Evolutionary conservation across 1,140 invertebrate species (phyloP).

Genomic region (Ceratoteleas bidentatus): DNA sequence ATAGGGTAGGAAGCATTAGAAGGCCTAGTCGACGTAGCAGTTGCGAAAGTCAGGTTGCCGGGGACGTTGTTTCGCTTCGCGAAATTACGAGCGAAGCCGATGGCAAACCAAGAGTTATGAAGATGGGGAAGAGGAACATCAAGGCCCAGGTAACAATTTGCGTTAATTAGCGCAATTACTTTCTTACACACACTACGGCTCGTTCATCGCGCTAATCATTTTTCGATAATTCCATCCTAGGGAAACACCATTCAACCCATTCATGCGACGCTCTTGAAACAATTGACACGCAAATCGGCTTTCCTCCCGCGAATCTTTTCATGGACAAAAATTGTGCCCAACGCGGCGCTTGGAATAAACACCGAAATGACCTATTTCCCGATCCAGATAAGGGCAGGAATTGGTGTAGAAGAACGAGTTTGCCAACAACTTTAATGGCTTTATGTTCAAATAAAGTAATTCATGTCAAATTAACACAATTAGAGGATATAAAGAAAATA

Average conservation of each 20-base stretch:
- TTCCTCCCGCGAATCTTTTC: not conserved
- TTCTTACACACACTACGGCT: not conserved
- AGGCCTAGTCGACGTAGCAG: constrained; percentile 75
- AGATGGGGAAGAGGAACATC: constrained; percentile 92
- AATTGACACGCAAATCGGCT: too few relatives aligned
- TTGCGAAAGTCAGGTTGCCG: constrained; percentile 76
- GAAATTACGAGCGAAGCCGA: constrained; percentile 76
- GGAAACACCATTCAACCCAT: not conserved
- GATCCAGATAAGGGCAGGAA: too few relatives aligned
- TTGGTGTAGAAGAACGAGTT: too few relatives aligned
- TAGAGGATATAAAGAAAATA: too few relatives aligned
- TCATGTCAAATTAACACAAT: too few relatives aligned
- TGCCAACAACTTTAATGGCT: too few relatives aligned
- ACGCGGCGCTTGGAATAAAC: not conserved
- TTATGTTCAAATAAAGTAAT: too few relatives aligned
- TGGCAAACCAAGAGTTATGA: constrained; percentile 85
- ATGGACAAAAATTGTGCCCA: not conserved
- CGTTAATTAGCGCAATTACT: not conserved
- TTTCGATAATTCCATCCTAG: not conserved
- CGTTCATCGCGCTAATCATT: not conserved
- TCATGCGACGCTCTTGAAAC: too few relatives aligned
- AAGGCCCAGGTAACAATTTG: constrained; percentile 84
- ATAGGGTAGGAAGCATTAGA: constrained; percentile 73
- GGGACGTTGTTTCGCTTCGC: constrained; percentile 74
- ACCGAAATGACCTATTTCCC: too few relatives aligned